Conservation (phyloP, 2,888 invertebrate species). For the Rhodophaea formosa region DNA sequence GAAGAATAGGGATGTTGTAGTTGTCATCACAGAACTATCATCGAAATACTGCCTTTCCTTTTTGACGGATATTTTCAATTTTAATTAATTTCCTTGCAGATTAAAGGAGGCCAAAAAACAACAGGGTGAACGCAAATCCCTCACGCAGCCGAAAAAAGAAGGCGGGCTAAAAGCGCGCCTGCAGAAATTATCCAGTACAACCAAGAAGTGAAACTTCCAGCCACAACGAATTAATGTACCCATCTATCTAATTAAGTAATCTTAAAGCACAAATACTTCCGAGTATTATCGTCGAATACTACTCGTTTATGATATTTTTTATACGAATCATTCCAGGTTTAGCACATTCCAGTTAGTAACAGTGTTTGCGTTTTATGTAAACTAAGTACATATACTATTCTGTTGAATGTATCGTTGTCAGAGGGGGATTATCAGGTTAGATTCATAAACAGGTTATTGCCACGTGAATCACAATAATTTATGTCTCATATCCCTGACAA, state of each 20-base stretch:
- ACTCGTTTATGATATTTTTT: neutral
- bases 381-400: neutral
- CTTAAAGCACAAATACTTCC: neutral
- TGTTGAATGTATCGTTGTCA: no score
- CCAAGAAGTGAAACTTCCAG: conserved; percentile 45
- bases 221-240: no score
- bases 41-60: no score
- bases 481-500: no score
- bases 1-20: no score
- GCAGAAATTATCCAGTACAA: conserved; percentile 75
- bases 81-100: conserved; percentile 74
- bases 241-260: neutral
- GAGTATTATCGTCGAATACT: neutral
- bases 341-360: neutral
- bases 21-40: no score
- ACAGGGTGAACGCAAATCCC: conserved; percentile 78
- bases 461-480: no score
- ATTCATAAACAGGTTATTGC: no score
- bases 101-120: conserved; percentile 82
- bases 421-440: no score
- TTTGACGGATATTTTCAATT: no score
- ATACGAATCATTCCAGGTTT: neutral
- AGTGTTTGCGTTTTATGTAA: neutral
- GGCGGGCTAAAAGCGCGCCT: conserved; percentile 85
- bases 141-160: conserved; percentile 82